Evolutionary conservation across 2,113 vertebrate species (phyloP).

Genomic region (Agapornis roseicollis): DNA sequence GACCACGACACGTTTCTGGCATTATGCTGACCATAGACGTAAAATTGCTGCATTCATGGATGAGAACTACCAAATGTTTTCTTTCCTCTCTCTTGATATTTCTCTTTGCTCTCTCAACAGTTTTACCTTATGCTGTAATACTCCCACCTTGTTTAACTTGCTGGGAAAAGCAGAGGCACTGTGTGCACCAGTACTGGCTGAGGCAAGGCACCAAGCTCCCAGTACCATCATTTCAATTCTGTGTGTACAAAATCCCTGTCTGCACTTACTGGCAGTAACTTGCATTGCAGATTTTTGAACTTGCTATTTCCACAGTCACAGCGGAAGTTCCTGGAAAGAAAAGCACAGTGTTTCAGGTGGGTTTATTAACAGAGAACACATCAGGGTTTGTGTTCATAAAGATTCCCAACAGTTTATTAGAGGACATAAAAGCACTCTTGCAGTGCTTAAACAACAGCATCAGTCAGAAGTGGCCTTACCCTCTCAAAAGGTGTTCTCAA

Average conservation of each 20-base stretch:
- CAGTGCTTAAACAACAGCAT: neutral
- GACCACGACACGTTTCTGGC: fast-evolving
- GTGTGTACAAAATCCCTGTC: neutral
- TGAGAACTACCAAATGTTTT: neutral
- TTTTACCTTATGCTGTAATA: neutral
- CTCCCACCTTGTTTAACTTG: neutral
- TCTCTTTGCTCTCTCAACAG: neutral
- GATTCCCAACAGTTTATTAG: neutral
- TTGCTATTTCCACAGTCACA: conserved; percentile 96
- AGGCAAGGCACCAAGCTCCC: neutral
- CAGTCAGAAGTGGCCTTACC: neutral
- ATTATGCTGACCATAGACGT: fast-evolving
- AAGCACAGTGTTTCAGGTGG: conserved; percentile 18
- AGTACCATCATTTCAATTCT: neutral
- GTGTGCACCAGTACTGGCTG: neutral
- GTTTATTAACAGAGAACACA: neutral
- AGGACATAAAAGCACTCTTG: neutral
- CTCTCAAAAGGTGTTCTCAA: fast-evolving
- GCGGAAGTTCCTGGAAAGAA: conserved; percentile 85
- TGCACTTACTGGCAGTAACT: conserved; percentile 84
- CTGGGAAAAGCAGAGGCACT: neutral
- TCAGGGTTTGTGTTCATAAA: neutral
- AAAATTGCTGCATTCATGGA: neutral
- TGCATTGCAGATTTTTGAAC: conserved; percentile 89
- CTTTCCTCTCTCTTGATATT: neutral